These are phyloP conservation scores for Periplaneta americana DNA, from an alignment of 1,140 invertebrate species.

Conservation along the genomic window DNA sequence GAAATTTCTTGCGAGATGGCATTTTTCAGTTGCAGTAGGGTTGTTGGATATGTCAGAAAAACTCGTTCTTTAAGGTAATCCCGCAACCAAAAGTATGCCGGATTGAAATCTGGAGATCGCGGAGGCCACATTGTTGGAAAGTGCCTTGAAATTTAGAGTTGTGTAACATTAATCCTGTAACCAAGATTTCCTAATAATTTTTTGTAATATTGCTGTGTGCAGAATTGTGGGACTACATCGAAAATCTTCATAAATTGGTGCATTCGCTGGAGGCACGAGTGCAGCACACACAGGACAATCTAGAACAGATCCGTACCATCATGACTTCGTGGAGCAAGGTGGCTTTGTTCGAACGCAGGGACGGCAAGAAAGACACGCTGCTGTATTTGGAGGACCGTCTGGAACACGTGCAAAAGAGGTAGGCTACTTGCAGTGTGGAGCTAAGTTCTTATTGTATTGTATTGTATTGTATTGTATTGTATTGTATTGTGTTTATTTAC, in stretches of 20 bases:
- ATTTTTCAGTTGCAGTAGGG: no score
- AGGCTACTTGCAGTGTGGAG: background rate
- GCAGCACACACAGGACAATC: constrained; percentile 78
- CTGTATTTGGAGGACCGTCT: constrained; percentile 76
- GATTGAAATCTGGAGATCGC: no score
- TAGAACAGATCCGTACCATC: constrained; percentile 68
- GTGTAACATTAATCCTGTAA: no score
- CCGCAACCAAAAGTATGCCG: no score
- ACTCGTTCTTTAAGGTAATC: no score
- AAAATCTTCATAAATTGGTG: constrained; percentile 67
- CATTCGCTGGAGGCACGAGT: constrained; percentile 73
- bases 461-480: no score
- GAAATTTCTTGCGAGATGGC: no score
- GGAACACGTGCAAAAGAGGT: constrained; percentile 46
- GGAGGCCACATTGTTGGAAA: no score
- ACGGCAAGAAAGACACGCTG: constrained; percentile 75
- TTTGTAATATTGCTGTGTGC: constrained; percentile 24
- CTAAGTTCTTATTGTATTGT: background rate
- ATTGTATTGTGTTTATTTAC: no score
- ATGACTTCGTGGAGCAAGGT: constrained; percentile 73
- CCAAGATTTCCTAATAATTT: no score
- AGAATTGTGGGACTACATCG: constrained; percentile 77
- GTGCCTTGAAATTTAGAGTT: no score
- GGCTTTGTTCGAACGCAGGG: constrained; percentile 79
- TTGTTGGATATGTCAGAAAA: no score